Percentiles rank a stretch among this genome's conserved stretches.
These are phyloP conservation scores for Liasis olivaceus DNA, from an alignment of 2,797 vertebrate genomes.

Conservation along the genomic window DNA sequence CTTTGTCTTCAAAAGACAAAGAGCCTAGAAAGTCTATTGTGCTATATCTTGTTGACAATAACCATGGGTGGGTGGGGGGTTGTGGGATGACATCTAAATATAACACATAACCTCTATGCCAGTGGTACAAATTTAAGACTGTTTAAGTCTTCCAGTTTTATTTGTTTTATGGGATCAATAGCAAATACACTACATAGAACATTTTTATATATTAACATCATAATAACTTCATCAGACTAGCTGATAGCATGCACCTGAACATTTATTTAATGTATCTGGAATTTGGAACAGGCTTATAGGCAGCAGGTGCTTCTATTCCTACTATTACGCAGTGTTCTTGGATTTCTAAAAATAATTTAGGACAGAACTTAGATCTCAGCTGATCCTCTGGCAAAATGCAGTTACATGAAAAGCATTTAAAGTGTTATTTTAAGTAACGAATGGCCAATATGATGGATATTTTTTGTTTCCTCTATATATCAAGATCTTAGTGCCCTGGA, in stretches of 20 bases:
- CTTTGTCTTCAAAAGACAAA: slow-evolving; percentile 44
- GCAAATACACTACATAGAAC: slow-evolving; percentile 36
- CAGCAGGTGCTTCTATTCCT: not conserved
- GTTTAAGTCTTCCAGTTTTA: slow-evolving; percentile 55
- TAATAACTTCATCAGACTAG: slow-evolving; percentile 21
- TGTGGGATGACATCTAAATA: slow-evolving; percentile 62
- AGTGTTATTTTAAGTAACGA: not conserved
- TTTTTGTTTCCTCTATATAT: not conserved
- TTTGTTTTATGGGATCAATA: slow-evolving; percentile 56
- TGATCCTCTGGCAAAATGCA: not conserved
- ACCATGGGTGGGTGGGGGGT: slow-evolving; percentile 51
- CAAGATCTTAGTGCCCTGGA: not conserved
- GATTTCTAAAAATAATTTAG: not conserved
- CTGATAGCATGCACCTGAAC: slow-evolving; percentile 43
- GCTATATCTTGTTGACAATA: slow-evolving; percentile 57
- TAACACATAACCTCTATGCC: slow-evolving; percentile 45
- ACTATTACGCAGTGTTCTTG: not conserved
- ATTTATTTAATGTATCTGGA: slow-evolving; percentile 14
- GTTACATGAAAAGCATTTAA: not conserved
- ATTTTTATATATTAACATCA: slow-evolving; percentile 45
- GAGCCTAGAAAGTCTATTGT: slow-evolving; percentile 37
- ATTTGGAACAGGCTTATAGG: not conserved
- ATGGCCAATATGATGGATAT: not conserved
- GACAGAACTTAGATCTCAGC: not conserved
- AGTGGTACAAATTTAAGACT: slow-evolving; percentile 52